phyloP scores from a whole-genome alignment of 2,888 invertebrate genomes.

The Dione vanillae region DNA sequence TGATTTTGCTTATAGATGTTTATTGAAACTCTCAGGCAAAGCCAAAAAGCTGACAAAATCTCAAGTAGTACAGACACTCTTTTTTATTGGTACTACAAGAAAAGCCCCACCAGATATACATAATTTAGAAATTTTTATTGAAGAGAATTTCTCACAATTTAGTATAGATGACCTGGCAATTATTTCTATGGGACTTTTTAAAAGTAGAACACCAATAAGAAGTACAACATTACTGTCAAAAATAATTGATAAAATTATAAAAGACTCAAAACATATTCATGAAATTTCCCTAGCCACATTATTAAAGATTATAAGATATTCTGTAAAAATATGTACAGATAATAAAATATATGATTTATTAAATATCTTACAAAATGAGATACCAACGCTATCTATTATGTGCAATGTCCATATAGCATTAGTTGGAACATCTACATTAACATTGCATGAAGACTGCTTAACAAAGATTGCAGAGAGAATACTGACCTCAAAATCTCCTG shows the following conservation, averaged over 20 bases:
- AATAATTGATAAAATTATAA: slow-evolving; percentile 80
- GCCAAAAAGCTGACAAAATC: slow-evolving; percentile 83
- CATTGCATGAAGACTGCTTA: slow-evolving; percentile 68
- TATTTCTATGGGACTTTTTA: slow-evolving; percentile 91
- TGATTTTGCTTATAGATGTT: slow-evolving; percentile 81
- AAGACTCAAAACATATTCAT: slow-evolving; percentile 80
- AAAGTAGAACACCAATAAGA: slow-evolving; percentile 87
- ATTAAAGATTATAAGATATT: slow-evolving; percentile 86
- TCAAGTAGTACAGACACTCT: slow-evolving; percentile 87
- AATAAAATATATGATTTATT: slow-evolving; percentile 80
- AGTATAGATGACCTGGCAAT: slow-evolving; percentile 88
- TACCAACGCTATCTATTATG: slow-evolving; percentile 84
- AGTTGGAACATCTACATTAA: slow-evolving; percentile 80
- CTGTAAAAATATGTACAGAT: slow-evolving; percentile 72
- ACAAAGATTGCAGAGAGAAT: slow-evolving; percentile 80
- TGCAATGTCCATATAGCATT: slow-evolving; percentile 87
- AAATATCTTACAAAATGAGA: slow-evolving; percentile 79
- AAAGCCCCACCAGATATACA: slow-evolving; percentile 84
- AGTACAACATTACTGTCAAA: slow-evolving; percentile 74
- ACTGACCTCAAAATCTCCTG: slow-evolving; percentile 67
- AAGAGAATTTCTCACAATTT: slow-evolving; percentile 80
- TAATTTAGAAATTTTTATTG: slow-evolving; percentile 85
- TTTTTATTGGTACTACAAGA: slow-evolving; percentile 86
- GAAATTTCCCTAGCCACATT: slow-evolving; percentile 87
- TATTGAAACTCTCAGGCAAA: slow-evolving; percentile 84